Evolutionary conservation across 2,113 vertebrate genomes (phyloP).

Genomic region (Peucedramus taeniatus): DNA sequence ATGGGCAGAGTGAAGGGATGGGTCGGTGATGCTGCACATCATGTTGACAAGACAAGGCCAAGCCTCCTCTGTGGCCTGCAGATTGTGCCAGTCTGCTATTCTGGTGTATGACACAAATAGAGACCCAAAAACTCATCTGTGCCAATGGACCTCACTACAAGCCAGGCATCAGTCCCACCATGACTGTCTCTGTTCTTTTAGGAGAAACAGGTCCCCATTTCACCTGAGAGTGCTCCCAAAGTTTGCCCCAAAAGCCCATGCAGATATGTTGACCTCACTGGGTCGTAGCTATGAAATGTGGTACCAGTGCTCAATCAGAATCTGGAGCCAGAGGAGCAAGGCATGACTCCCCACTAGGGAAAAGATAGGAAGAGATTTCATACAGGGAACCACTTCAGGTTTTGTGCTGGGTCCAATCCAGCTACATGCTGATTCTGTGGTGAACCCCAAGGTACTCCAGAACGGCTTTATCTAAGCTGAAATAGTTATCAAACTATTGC

Average conservation of each 20-base stretch:
- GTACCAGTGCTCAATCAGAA: background rate
- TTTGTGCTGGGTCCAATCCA: background rate
- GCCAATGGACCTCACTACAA: background rate
- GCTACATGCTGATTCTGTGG: background rate
- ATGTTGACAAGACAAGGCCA: background rate
- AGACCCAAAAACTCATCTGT: background rate
- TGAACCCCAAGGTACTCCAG: background rate
- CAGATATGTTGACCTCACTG: background rate
- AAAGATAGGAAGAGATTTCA: background rate
- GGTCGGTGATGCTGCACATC: accelerated
- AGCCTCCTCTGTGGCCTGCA: background rate
- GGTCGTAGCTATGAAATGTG: background rate
- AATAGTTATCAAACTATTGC: background rate
- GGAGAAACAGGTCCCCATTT: background rate
- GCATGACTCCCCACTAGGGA: accelerated
- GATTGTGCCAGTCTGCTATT: background rate
- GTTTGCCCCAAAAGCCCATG: background rate
- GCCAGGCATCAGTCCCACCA: background rate
- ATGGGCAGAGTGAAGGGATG: background rate
- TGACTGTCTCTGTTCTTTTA: background rate
- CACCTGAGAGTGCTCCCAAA: background rate
- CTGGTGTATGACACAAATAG: background rate
- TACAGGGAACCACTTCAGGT: background rate
- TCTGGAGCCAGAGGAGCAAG: background rate
- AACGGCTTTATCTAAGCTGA: background rate